Evolutionary conservation across 2,888 invertebrate species (phyloP), one percentile per base, ranked within the genome.

Genomic region (Nomada goodeniana): DNA sequence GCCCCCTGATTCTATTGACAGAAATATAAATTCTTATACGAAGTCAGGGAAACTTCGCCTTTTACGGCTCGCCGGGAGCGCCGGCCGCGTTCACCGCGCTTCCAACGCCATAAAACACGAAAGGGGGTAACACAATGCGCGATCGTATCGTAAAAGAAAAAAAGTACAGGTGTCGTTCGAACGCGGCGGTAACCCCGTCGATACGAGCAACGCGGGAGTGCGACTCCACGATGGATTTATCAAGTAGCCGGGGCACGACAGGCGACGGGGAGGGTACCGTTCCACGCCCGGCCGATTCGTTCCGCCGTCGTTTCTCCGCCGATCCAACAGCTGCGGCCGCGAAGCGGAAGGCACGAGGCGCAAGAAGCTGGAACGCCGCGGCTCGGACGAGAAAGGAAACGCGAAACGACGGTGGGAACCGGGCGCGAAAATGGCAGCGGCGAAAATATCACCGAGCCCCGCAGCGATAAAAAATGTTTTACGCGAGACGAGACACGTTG

Each of bases 371-470:
- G n/a, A 20, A 20, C 26, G 15, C 20, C 20, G 20, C 44, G 15
- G n/a, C 59, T 64, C 18, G 57, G 57, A 36, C 59, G 23, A 50
- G 42, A 47, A 42, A 50, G 42, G 55, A 5, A 26, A 59, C 63
- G 26, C 44, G 57, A 26, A 10, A 29, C 15, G 50, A 18, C 50
- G 11, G 4, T 10, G 15, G 15, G 42, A 3, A n/a, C 11, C 13
- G 15, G 20, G 42, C 15, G 7, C 57, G 29, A n/a, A 47, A 59
- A 59, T 36, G 9, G 13, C 26, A 63, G 42, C 23, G 15, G n/a
- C 47, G 67, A 67, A 77, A 60, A 63, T 76, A 69, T 63, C 42
- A 63, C 61, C 61, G 63, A 20, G 26, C 65, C 29, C 13, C 67
- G 23, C 3, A 23, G 29, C 23, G 64, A 68, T 76, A 69, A 69